A percentile compares a stretch with the other conserved stretches of the same genome.
These are phyloP conservation scores for Conchocele bisecta DNA, from an alignment of 2,888 invertebrate genomes.

Conservation along the genomic window DNA sequence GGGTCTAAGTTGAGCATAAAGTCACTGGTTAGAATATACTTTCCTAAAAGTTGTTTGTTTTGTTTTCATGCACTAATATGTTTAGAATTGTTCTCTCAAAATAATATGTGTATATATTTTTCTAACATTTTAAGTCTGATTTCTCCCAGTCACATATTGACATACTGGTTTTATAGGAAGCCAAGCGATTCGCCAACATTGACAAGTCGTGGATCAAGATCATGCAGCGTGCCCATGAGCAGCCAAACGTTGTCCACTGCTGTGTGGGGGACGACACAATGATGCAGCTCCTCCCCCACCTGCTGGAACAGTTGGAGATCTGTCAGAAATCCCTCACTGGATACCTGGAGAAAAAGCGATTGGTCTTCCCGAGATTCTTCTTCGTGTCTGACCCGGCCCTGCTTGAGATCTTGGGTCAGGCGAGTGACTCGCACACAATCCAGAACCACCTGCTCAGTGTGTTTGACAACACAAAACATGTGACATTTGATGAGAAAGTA, in stretches of 20 bases:
- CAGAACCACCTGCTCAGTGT: constrained; percentile 96
- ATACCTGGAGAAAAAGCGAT: constrained; percentile 83
- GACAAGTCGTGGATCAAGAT: constrained; percentile 99
- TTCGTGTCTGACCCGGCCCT: constrained; percentile 83
- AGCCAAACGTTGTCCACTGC: constrained; percentile 96
- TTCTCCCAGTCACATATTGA: too few species aligned
- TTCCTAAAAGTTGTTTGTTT: too few species aligned
- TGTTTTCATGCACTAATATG: too few species aligned
- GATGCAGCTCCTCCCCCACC: constrained; percentile 94
- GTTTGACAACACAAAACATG: constrained; percentile 95
- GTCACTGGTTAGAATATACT: too few species aligned
- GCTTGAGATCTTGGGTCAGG: constrained; percentile 83
- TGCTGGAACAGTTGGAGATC: constrained; percentile 97
- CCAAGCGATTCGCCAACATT: constrained; percentile 92
- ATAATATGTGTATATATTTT: too few species aligned
- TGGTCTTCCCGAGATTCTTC: constrained; percentile 83
- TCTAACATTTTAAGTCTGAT: too few species aligned
- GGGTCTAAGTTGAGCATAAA: too few species aligned
- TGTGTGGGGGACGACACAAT: constrained; percentile 98
- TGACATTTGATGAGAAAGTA: constrained; percentile 97
- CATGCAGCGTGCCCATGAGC: constrained; percentile 95
- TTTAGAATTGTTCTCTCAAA: too few species aligned
- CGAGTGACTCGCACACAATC: constrained; percentile 83
- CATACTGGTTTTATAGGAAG: too few species aligned
- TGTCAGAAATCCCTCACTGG: constrained; percentile 99